Evolutionary conservation across 1,140 invertebrate species (phyloP), one percentile per base, ranked within the genome.

Genomic region (Drosophila lowei): DNA sequence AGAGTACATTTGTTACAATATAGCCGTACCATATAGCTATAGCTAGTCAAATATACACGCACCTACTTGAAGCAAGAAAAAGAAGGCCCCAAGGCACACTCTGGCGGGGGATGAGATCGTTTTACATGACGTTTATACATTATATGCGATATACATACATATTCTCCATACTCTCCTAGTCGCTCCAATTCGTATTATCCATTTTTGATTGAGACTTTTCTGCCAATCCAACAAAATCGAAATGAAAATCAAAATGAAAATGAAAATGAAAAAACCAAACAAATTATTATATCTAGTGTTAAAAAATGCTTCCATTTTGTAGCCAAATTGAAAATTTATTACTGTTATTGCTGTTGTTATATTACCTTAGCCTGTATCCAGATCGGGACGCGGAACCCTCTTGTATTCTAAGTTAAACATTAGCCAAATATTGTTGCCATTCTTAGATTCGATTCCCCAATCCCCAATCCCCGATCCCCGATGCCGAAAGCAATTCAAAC

Each of bases 251-350:
- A 25, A 67, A 59, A 50, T 38, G 25, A 43, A 58, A n/a, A 8
- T 48, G n/a, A 46, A 2, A 23, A 41, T 46, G 23, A 9, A 28
- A 38, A 47, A 30, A 23, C 46, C 28, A 47, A 55, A 11, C 49
- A 11, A 16, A 76, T 38, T 38, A 59, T 66, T 47, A 38, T 59
- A 71, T 38, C 41, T 71, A 78, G 41, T 56, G 34, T 41, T 61
- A 61, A 47, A 62, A 72, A 62, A 63, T 80, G 80, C 79, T 84
- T 84, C 79, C 79, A 84, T 84, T 84, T 85, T 76, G 76, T 84
- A 84, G 79, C 76, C 62, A 80, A 72, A 56, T 46, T 71, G 57
- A 50, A 44, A 50, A 64, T 53, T 30, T 66, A 63, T 68, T 75
- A 66, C 67, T 77, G 61, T 83, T 72, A 63, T 72, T 43, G 65